Percentiles rank a stretch among this genome's conserved stretches.
Evolutionary conservation across 37 sponge, comb jelly and placozoan species (phyloP).

Genomic region (Amphimedon queenslandica): DNA sequence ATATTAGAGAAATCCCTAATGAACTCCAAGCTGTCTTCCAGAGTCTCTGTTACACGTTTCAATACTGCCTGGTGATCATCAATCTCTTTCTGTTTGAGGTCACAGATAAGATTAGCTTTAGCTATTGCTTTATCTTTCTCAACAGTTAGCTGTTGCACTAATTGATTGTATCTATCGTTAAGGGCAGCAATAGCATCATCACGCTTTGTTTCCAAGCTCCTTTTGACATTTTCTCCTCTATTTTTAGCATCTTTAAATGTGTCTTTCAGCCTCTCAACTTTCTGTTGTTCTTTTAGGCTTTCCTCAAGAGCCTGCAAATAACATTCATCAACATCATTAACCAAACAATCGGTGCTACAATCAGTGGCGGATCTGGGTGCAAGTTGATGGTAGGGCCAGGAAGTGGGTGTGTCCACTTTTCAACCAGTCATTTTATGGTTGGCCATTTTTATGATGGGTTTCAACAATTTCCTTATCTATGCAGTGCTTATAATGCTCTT

Average conservation of each 20-base stretch:
- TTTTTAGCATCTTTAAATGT: neutral
- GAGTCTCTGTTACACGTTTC: neutral
- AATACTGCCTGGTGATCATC: neutral
- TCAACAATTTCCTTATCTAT: no score
- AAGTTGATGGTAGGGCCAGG: no score
- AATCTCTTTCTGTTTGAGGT: neutral
- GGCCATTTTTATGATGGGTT: no score
- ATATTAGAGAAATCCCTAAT: neutral
- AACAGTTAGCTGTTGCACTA: neutral
- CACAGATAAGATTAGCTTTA: neutral
- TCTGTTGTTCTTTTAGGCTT: neutral
- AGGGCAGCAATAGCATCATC: neutral
- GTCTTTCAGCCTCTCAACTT: neutral
- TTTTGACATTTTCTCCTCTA: neutral
- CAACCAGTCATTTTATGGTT: no score
- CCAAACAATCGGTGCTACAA: neutral
- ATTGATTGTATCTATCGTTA: neutral
- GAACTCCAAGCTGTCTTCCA: neutral
- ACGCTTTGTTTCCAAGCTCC: neutral
- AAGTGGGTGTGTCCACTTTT: no score
- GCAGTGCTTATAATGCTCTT: no score
- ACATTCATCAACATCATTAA: neutral
- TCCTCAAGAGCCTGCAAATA: neutral
- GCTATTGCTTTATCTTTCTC: neutral
- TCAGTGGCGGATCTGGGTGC: no score